Conservation (phyloP, 2,888 invertebrate species). For the Leucania comma region DNA sequence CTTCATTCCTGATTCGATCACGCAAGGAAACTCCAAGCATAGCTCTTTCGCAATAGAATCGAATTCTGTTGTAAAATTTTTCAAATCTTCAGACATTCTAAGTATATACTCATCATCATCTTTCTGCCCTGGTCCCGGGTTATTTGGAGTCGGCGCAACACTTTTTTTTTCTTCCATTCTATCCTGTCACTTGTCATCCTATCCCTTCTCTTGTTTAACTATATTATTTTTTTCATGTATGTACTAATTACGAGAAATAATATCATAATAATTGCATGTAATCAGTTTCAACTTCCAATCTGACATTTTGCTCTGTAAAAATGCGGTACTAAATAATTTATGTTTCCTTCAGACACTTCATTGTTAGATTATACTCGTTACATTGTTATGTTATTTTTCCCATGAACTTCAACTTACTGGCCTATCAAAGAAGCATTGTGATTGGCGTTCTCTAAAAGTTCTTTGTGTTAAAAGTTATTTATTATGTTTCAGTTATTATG, state of each 20-base stretch:
- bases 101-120: too few relatives aligned
- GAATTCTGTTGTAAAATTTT: not conserved
- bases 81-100: not conserved
- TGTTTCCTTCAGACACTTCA: slow-evolving; percentile 16
- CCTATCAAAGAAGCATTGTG: slow-evolving; percentile 2
- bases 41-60: too few relatives aligned
- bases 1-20: too few relatives aligned
- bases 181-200: too few relatives aligned
- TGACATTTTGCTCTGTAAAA: slow-evolving; percentile 17
- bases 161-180: too few relatives aligned
- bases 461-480: slow-evolving; percentile 4
- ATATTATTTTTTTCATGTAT: not conserved
- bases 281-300: not conserved
- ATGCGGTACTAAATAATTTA: slow-evolving; percentile 25
- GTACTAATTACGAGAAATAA: not conserved
- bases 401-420: slow-evolving; percentile 21
- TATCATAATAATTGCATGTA: not conserved
- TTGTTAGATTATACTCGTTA: slow-evolving; percentile 26
- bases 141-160: too few relatives aligned
- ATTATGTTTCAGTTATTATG: not conserved
- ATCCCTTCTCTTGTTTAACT: too few relatives aligned
- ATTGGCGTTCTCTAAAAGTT: not conserved
- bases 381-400: slow-evolving; percentile 2
- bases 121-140: too few relatives aligned
- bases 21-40: too few relatives aligned